Conservation (phyloP, 2,888 invertebrate species). For the Cryptocephalus primarius region DNA sequence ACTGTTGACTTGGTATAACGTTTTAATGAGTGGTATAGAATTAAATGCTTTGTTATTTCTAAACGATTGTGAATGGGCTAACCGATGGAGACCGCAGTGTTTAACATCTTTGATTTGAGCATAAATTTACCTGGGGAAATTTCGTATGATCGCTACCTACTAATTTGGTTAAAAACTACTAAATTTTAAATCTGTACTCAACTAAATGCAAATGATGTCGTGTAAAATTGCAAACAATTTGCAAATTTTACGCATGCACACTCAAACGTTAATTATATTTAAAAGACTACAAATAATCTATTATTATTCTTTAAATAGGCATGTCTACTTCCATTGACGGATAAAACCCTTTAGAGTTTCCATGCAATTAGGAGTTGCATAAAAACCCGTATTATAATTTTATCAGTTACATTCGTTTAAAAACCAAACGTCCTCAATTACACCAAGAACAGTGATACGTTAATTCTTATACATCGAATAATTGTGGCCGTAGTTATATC, state of each 20-base stretch:
- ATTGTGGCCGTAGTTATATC: slow-evolving; percentile 14
- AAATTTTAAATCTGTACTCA: slow-evolving; percentile 29
- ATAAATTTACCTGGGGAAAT: slow-evolving; percentile 29
- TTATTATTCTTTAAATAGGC: slow-evolving; percentile 29
- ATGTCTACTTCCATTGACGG: slow-evolving; percentile 24
- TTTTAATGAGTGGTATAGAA: neutral
- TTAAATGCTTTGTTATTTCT: neutral
- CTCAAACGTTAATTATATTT: slow-evolving; percentile 27
- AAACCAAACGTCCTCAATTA: slow-evolving; percentile 17
- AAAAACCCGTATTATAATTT: slow-evolving; percentile 22
- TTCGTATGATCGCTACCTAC: slow-evolving; percentile 17
- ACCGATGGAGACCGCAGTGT: slow-evolving; percentile 6
- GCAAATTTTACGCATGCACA: slow-evolving; percentile 30
- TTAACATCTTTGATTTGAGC: slow-evolving; percentile 8
- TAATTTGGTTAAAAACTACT: slow-evolving; percentile 25
- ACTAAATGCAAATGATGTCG: slow-evolving; percentile 29
- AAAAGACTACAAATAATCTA: slow-evolving; percentile 29
- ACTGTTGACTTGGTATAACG: no score
- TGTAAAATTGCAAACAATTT: slow-evolving; percentile 31
- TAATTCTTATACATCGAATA: slow-evolving; percentile 20
- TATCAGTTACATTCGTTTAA: slow-evolving; percentile 22
- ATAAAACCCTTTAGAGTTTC: slow-evolving; percentile 16
- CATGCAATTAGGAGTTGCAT: slow-evolving; percentile 13
- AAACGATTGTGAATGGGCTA: slow-evolving; percentile 7
- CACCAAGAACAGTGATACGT: slow-evolving; percentile 18